phyloP scores from a whole-genome alignment of 2,888 invertebrate genomes.

The Slavum lentiscoides region DNA sequence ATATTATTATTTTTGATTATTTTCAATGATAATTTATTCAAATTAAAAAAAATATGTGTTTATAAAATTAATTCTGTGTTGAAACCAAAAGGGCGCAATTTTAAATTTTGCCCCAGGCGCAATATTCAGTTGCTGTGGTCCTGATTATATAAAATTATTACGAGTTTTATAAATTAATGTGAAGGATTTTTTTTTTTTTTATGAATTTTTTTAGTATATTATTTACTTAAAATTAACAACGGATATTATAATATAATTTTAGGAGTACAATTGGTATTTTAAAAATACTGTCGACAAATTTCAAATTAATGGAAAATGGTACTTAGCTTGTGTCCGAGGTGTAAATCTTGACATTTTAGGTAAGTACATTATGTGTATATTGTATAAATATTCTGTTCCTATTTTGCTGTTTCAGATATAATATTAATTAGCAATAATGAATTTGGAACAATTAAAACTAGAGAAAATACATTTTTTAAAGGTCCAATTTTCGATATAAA shows the following conservation, averaged over 20 bases:
- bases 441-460: slow-evolving; percentile 7
- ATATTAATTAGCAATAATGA: slow-evolving; percentile 6
- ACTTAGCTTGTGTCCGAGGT: slow-evolving; percentile 39
- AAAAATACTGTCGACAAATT: slow-evolving; percentile 39
- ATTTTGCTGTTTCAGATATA: slow-evolving; percentile 38
- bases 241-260: slow-evolving; percentile 13
- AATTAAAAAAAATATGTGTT: no score
- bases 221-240: background rate
- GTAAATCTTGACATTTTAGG: slow-evolving; percentile 41
- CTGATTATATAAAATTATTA: background rate
- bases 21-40: no score
- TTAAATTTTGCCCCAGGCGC: no score
- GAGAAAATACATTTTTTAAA: background rate
- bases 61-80: no score
- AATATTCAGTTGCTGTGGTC: no score
- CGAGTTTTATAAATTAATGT: no score
- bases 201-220: no score
- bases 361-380: background rate
- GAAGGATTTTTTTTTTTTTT: no score
- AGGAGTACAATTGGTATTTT: slow-evolving; percentile 48
- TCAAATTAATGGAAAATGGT: slow-evolving; percentile 34
- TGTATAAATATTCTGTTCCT: background rate
- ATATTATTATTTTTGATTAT: no score
- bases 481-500: slow-evolving; percentile 35
- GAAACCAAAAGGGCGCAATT: no score